These are phyloP conservation scores for Cyclopterus lumpus DNA, from an alignment of 2,797 vertebrate genomes.

Conservation along the genomic window DNA sequence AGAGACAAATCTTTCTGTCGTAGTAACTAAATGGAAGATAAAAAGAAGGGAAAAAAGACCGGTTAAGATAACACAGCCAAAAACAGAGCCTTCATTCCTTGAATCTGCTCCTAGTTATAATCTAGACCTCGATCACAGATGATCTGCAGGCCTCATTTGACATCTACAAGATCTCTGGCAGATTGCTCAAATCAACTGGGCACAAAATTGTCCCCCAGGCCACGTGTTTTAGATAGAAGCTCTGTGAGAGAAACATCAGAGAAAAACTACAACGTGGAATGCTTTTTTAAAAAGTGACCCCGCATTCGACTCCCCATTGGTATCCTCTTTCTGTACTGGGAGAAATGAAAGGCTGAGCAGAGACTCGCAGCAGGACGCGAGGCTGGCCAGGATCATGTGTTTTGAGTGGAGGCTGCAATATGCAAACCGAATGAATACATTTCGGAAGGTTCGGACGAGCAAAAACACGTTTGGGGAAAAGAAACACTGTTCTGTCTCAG, in stretches of 20 bases:
- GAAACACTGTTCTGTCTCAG: background rate
- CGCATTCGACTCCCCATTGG: conserved; percentile 35
- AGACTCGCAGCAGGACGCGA: conserved; percentile 35
- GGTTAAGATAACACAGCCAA: conserved; percentile 16
- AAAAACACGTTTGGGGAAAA: conserved; percentile 8
- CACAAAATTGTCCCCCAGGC: conserved; percentile 62
- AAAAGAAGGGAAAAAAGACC: background rate
- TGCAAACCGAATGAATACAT: conserved; percentile 40
- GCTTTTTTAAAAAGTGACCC: conserved; percentile 39
- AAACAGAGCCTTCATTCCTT: conserved; percentile 23
- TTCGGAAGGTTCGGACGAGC: conserved; percentile 2
- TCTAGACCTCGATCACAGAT: conserved; percentile 56
- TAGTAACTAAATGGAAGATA: conserved; percentile 7
- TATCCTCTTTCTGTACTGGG: conserved; percentile 40
- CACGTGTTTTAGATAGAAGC: conserved; percentile 63
- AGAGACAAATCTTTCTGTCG: background rate
- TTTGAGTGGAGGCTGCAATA: conserved; percentile 29
- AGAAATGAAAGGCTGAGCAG: conserved; percentile 40
- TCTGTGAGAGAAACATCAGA: conserved; percentile 52
- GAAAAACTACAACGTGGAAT: conserved; percentile 38
- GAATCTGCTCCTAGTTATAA: conserved; percentile 65
- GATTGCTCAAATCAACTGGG: conserved; percentile 66
- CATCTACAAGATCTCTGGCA: conserved; percentile 49
- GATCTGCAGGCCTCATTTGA: conserved; percentile 61
- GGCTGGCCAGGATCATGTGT: conserved; percentile 17